Evolutionary conservation across 2,797 vertebrate genomes (phyloP).

Genomic region (Eremophila alpestris): DNA sequence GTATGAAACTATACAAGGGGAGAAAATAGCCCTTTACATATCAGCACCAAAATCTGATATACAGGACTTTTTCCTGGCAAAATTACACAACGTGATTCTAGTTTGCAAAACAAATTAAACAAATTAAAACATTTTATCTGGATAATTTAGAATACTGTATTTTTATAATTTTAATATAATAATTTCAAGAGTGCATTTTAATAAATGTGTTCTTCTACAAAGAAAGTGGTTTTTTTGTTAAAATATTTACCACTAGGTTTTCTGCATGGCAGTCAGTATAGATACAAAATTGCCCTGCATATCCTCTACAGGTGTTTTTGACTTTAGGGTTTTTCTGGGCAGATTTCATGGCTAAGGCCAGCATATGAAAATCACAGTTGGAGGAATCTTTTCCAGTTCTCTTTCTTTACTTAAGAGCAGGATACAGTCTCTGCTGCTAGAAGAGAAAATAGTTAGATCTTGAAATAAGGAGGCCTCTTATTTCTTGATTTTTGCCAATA

Average conservation of each 20-base stretch:
- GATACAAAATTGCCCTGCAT: neutral
- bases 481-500: neutral
- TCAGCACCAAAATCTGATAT: neutral
- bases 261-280: neutral
- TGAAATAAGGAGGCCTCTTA: neutral
- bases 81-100: neutral
- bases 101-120: neutral
- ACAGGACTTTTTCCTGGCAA: neutral
- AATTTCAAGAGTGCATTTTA: neutral
- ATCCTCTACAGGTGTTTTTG: neutral
- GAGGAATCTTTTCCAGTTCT: neutral
- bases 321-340: neutral
- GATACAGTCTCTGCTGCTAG: neutral
- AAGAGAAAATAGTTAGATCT: neutral
- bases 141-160: neutral
- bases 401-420: neutral
- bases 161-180: neutral
- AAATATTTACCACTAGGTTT: neutral
- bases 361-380: neutral
- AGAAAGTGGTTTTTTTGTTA: neutral
- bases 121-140: neutral
- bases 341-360: neutral
- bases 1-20: neutral
- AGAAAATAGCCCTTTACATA: neutral
- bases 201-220: neutral